A percentile compares a stretch with the other conserved stretches of the same genome.
These are phyloP conservation scores for Orchesella cincta DNA, from an alignment of 1,140 invertebrate species.

Conservation along the genomic window DNA sequence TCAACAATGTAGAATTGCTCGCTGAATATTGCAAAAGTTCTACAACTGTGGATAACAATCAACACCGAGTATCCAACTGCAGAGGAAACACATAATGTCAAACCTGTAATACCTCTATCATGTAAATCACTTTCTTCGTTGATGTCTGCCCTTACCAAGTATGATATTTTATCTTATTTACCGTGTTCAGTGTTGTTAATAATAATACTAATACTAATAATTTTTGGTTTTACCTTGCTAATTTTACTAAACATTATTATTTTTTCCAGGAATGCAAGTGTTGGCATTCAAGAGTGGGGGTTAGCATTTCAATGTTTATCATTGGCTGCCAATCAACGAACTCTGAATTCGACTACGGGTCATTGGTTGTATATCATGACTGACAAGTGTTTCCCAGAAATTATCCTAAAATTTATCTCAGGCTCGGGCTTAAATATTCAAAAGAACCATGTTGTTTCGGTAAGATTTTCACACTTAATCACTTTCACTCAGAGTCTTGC, in stretches of 20 bases:
- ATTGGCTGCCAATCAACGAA: conserved; percentile 51
- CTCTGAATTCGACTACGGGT: conserved; percentile 35
- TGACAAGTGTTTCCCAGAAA: conserved; percentile 55
- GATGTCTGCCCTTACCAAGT: conserved; percentile 51
- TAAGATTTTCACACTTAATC: conserved; percentile 19
- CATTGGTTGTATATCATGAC: conserved; percentile 42
- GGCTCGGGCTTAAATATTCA: conserved; percentile 63
- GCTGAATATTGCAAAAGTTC: conserved; percentile 50
- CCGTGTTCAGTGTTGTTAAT: conserved; percentile 1
- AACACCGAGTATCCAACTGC: conserved; percentile 50
- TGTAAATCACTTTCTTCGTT: conserved; percentile 49
- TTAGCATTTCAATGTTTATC: conserved; percentile 68
- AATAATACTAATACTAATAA: background rate
- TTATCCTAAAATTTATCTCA: conserved; percentile 72
- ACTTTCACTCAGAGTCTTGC: conserved; percentile 1
- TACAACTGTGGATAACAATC: conserved; percentile 52
- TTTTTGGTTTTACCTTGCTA: background rate
- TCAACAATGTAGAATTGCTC: conserved; percentile 45
- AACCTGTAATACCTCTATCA: conserved; percentile 50
- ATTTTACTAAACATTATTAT: conserved; percentile 23
- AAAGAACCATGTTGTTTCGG: conserved; percentile 57
- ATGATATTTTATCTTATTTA: conserved; percentile 7
- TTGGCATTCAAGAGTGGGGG: conserved; percentile 73
- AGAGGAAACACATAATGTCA: conserved; percentile 47
- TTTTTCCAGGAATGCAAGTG: conserved; percentile 62